These are phyloP conservation scores for Trochalopteron elliotii DNA, from an alignment of 2,113 vertebrate genomes.

Conservation along the genomic window DNA sequence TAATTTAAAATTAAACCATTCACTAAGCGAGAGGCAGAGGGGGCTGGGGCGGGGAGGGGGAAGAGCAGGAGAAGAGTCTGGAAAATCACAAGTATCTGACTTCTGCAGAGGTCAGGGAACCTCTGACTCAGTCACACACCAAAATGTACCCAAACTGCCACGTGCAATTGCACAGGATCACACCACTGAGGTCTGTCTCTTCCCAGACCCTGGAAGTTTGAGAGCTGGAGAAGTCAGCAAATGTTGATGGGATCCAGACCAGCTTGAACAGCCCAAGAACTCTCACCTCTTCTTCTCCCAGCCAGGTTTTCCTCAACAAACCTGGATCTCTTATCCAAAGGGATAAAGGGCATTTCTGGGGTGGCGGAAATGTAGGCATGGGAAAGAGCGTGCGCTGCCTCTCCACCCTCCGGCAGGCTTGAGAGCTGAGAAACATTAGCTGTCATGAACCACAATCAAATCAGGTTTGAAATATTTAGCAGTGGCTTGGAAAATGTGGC, in stretches of 20 bases:
- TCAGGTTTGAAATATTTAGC: slow-evolving; percentile 98
- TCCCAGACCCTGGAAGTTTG: not conserved
- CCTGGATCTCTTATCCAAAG: not conserved
- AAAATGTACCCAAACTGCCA: not conserved
- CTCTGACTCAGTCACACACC: slow-evolving; percentile 7
- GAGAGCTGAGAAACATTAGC: slow-evolving; percentile 81
- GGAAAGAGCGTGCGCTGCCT: slow-evolving; percentile 26
- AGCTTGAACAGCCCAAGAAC: not conserved
- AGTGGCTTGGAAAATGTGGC: slow-evolving; percentile 95
- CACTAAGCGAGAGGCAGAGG: accelerated
- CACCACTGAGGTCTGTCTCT: not conserved
- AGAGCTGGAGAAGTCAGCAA: not conserved
- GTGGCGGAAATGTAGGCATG: slow-evolving; percentile 8
- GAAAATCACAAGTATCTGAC: slow-evolving; percentile 15
- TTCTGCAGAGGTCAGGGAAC: slow-evolving; percentile 12
- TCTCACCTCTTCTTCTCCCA: not conserved
- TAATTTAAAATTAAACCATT: slow-evolving; percentile 35
- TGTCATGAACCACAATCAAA: slow-evolving; percentile 97
- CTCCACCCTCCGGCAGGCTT: slow-evolving; percentile 71
- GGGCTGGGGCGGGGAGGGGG: not conserved
- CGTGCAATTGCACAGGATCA: not conserved
- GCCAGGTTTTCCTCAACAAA: slow-evolving; percentile 46
- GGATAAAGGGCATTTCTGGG: slow-evolving; percentile 53
- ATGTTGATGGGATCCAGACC: not conserved
- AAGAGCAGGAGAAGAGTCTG: not conserved